Percentiles rank a stretch among this genome's conserved stretches.
Evolutionary conservation across 2,113 vertebrate species (phyloP).

Genomic region (Pelecanoides urinatrix): DNA sequence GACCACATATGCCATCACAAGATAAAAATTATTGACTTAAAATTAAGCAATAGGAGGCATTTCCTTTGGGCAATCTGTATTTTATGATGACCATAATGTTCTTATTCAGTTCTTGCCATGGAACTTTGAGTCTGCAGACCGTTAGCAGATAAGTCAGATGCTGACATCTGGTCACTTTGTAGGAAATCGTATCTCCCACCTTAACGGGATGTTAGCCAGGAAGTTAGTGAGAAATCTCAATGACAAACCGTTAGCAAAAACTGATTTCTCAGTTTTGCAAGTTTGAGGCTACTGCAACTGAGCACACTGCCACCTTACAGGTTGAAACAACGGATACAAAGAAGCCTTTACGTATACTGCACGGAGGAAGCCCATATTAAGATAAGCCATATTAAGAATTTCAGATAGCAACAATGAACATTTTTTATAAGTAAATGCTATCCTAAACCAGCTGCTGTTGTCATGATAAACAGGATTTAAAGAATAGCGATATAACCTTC

Average conservation of each 20-base stretch:
- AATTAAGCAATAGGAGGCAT: neutral
- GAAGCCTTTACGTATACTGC: neutral
- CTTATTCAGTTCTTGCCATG: neutral
- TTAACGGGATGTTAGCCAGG: neutral
- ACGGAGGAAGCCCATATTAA: neutral
- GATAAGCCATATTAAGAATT: neutral
- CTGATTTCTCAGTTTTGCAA: neutral
- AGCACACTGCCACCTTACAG: neutral
- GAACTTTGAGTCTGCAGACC: neutral
- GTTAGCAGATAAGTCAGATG: rapidly evolving
- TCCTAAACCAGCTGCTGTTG: neutral
- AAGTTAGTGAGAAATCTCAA: neutral
- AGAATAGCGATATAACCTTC: neutral
- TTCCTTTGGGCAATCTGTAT: neutral
- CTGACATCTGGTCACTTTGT: neutral
- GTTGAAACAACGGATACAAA: neutral
- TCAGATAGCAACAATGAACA: neutral
- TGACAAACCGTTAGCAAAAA: neutral
- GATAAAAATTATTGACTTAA: neutral
- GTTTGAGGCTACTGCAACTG: neutral
- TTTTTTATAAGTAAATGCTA: neutral
- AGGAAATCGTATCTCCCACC: neutral
- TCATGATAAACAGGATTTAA: neutral
- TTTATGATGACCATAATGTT: neutral
- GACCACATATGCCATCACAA: neutral